These are phyloP conservation scores for Pterois miles DNA, from an alignment of 2,797 vertebrate species.

Conservation along the genomic window DNA sequence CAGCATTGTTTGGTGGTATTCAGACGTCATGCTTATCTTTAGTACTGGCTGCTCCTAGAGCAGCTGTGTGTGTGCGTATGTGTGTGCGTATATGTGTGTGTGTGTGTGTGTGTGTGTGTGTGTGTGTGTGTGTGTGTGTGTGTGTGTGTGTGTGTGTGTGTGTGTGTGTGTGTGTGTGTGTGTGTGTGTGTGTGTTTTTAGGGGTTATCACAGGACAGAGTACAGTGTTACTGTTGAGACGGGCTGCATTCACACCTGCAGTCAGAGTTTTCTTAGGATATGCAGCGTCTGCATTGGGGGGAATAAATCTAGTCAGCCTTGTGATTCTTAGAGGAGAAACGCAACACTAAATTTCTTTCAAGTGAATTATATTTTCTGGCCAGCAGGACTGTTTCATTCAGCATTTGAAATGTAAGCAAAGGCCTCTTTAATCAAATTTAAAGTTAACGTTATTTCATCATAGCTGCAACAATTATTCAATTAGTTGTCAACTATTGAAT, in stretches of 20 bases:
- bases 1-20: neutral
- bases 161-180: neutral
- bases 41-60: slow-evolving; percentile 8
- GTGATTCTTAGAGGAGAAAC: neutral
- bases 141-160: neutral
- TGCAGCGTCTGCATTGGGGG: slow-evolving; percentile 2
- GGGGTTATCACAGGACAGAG: neutral
- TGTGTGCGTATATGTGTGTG: neutral
- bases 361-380: neutral
- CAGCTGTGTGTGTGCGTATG: slow-evolving; percentile 2
- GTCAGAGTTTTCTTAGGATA: neutral
- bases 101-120: neutral
- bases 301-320: neutral
- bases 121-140: neutral
- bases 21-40: slow-evolving; percentile 4
- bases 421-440: neutral
- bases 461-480: too few species aligned
- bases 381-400: neutral
- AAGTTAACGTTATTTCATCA: neutral
- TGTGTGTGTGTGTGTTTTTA: too few species aligned
- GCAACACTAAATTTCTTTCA: neutral
- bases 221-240: neutral
- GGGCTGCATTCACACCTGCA: slow-evolving; percentile 22
- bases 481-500: too few species aligned
- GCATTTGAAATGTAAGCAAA: neutral